These are phyloP conservation scores for Odocoileus hemionus DNA, from an alignment of 2,113 vertebrate genomes.

Conservation along the genomic window DNA sequence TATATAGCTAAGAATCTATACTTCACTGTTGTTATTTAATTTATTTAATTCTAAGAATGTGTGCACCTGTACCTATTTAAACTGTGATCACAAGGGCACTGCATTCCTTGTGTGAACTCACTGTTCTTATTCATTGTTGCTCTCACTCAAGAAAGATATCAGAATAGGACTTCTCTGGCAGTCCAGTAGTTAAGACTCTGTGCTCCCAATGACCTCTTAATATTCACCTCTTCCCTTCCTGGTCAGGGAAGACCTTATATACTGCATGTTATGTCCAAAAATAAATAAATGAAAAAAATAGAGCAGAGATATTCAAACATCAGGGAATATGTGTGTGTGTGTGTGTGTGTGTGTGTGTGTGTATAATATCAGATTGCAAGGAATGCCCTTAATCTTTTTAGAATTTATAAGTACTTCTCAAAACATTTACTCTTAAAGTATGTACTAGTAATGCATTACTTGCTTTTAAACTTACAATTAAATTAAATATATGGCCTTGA, in stretches of 20 bases:
- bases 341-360: background rate
- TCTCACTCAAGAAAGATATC: background rate
- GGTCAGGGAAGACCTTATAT: background rate
- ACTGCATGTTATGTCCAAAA: background rate
- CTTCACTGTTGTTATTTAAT: background rate
- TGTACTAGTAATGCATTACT: background rate
- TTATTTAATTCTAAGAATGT: background rate
- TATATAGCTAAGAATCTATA: background rate
- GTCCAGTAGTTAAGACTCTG: background rate
- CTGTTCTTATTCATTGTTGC: background rate
- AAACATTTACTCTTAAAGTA: slow-evolving; percentile 15
- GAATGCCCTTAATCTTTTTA: background rate
- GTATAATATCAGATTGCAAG: background rate
- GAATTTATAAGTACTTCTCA: background rate
- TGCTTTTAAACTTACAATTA: slow-evolving; percentile 8
- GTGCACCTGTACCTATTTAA: background rate
- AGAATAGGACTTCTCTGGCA: background rate
- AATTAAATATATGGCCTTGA: background rate
- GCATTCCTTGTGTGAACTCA: background rate
- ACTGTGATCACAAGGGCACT: background rate
- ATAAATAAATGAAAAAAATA: background rate
- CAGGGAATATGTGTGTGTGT: background rate
- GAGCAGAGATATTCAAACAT: background rate
- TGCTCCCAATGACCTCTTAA: background rate
- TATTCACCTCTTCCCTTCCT: background rate